phyloP scores from a whole-genome alignment of 2,888 invertebrate genomes.

The Idaea aversata region DNA sequence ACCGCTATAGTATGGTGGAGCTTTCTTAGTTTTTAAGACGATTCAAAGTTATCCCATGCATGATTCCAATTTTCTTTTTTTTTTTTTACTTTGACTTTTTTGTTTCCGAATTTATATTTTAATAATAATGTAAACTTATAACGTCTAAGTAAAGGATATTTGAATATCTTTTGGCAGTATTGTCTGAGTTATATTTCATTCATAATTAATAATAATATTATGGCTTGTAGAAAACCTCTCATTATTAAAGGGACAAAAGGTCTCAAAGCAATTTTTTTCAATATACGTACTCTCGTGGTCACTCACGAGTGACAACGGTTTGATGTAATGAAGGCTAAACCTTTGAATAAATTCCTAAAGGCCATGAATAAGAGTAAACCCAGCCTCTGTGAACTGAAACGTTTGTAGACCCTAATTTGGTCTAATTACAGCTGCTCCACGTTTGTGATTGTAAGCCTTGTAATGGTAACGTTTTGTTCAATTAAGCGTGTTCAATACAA shows the following conservation, averaged over 20 bases:
- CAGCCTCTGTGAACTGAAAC: slow-evolving; percentile 22
- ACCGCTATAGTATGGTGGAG: too few relatives aligned
- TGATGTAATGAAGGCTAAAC: slow-evolving; percentile 15
- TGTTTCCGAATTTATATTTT: too few relatives aligned
- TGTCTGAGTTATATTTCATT: not conserved
- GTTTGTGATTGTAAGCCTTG: slow-evolving; percentile 20
- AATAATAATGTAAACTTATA: too few relatives aligned
- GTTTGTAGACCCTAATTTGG: slow-evolving; percentile 22
- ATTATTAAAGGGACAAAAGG: slow-evolving; percentile 33
- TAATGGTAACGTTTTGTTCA: not conserved
- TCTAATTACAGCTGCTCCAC: slow-evolving; percentile 26
- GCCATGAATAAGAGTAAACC: slow-evolving; percentile 14
- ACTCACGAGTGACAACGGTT: slow-evolving; percentile 20
- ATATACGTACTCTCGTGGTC: slow-evolving; percentile 14
- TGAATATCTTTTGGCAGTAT: not conserved
- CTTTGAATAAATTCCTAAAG: slow-evolving; percentile 13
- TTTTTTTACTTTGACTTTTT: too few relatives aligned
- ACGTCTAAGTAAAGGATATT: not conserved
- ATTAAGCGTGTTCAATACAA: not conserved
- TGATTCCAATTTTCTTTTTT: too few relatives aligned
- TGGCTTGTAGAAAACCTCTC: not conserved
- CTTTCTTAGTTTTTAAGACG: too few relatives aligned
- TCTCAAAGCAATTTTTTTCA: slow-evolving; percentile 25
- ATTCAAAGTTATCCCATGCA: too few relatives aligned
- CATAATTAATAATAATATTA: not conserved